A percentile compares a stretch with the other conserved stretches of the same genome.
Evolutionary conservation across 2,113 vertebrate genomes (phyloP).

Genomic region (Zosterops lateralis): DNA sequence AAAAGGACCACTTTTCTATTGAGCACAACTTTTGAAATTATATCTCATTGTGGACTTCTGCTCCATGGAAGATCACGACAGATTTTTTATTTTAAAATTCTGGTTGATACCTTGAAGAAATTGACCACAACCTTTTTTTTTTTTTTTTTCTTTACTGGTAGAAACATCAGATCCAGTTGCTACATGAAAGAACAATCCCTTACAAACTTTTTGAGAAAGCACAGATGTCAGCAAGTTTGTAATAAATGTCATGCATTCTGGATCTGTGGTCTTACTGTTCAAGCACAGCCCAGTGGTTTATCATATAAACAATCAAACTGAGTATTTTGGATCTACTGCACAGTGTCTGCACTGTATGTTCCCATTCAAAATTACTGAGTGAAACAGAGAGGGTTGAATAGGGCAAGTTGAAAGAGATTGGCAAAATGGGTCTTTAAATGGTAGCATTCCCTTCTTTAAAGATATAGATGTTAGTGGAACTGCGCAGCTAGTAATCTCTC

Average conservation of each 20-base stretch:
- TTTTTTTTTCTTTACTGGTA: neutral
- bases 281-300: neutral
- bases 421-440: neutral
- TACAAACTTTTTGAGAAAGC: neutral
- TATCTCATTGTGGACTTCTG: neutral
- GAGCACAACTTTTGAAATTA: neutral
- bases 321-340: neutral
- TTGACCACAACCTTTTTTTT: neutral
- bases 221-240: neutral
- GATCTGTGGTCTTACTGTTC: neutral
- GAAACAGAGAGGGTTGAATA: neutral
- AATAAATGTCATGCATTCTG: neutral
- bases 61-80: neutral
- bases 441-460: neutral
- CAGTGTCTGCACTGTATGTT: neutral
- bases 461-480: neutral
- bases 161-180: neutral
- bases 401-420: neutral
- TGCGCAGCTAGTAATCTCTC: neutral
- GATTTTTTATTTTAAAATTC: neutral
- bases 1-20: neutral
- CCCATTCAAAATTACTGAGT: neutral
- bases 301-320: neutral
- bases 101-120: neutral
- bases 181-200: neutral